These are phyloP conservation scores for Argyra leucocephala DNA, from an alignment of 2,888 invertebrate species.

Conservation along the genomic window DNA sequence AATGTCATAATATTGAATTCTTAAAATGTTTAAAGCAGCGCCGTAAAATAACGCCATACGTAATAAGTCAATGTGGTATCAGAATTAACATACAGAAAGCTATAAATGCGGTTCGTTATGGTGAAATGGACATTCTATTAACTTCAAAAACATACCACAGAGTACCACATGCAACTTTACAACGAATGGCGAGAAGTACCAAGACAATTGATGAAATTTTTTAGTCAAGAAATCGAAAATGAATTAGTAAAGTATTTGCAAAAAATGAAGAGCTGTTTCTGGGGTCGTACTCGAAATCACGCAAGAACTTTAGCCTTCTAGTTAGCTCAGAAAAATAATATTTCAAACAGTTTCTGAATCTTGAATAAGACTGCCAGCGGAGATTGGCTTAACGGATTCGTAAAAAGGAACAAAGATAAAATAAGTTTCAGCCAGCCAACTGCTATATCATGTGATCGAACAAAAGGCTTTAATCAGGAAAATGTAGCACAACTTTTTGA, in stretches of 20 bases:
- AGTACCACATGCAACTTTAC: slow-evolving; percentile 17
- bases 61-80: no score
- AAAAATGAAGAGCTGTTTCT: no score
- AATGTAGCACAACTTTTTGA: no score
- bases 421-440: neutral
- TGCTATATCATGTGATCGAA: neutral
- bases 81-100: slow-evolving; percentile 11
- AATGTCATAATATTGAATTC: no score
- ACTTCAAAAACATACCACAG: slow-evolving; percentile 15
- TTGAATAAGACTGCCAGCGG: neutral
- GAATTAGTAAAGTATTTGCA: slow-evolving; percentile 20
- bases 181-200: slow-evolving; percentile 15
- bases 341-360: neutral
- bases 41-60: no score
- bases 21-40: no score
- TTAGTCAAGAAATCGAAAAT: slow-evolving; percentile 17
- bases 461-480: no score
- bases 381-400: neutral
- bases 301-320: slow-evolving; percentile 20
- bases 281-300: slow-evolving; percentile 19
- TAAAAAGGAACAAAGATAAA: neutral
- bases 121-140: slow-evolving; percentile 12
- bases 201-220: slow-evolving; percentile 15
- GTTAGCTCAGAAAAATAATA: slow-evolving; percentile 19
- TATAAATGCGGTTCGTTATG: slow-evolving; percentile 12